Evolutionary conservation across 2,797 vertebrate species (phyloP).

Genomic region (Mionectes olivaceus): DNA sequence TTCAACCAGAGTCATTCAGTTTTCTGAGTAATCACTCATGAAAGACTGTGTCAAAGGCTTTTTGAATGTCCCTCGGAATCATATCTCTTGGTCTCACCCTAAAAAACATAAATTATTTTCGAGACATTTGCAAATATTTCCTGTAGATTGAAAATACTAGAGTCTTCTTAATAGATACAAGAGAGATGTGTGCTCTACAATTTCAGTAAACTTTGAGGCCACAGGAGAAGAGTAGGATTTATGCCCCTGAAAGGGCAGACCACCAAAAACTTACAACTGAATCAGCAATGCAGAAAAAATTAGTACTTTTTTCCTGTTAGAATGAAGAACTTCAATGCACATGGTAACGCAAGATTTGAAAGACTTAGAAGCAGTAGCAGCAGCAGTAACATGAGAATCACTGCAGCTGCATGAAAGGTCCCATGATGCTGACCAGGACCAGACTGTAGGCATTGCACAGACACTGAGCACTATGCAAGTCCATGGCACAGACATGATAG

Average conservation of each 20-base stretch:
- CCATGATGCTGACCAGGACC: not conserved
- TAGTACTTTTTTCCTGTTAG: not conserved
- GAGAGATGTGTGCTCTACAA: not conserved
- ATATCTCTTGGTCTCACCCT: not conserved
- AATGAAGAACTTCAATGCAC: not conserved
- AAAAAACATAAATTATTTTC: not conserved
- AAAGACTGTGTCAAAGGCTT: not conserved
- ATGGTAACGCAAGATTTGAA: not conserved
- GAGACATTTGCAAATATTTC: not conserved
- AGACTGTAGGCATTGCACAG: not conserved
- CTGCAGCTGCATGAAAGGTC: not conserved
- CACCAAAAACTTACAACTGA: not conserved
- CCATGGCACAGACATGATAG: not conserved
- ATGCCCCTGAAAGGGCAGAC: not conserved
- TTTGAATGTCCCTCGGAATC: not conserved
- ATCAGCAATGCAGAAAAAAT: constrained; percentile 30
- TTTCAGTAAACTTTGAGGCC: not conserved
- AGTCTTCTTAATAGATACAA: not conserved
- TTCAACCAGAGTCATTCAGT: not conserved
- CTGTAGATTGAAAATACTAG: not conserved
- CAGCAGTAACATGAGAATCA: not conserved
- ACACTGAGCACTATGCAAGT: not conserved
- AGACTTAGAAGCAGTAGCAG: not conserved
- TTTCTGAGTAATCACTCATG: not conserved
- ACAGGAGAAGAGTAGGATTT: not conserved